Evolutionary conservation across 2,797 vertebrate species (phyloP), one percentile per base, ranked within the genome.

Genomic region (Leuciscus waleckii): DNA sequence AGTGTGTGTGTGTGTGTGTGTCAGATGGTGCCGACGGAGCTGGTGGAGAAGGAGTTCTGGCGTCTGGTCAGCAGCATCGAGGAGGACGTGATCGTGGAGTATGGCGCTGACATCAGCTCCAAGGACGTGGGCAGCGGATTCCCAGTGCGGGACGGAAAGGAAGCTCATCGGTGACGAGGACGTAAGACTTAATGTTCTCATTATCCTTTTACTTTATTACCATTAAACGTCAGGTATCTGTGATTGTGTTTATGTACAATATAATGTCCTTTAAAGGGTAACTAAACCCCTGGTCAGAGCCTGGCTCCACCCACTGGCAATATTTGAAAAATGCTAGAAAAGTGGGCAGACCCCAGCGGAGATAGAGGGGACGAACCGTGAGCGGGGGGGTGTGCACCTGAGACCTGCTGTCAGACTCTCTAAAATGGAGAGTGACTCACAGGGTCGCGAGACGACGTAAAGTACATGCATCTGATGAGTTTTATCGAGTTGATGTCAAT

Each of bases 21-120:
- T 32, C 93, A 99, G 98, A 99, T 99, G 98, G 98, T 99, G 84
- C 98, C 98, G 49, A 99, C 98, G 5, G 98, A 99, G 93, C 89
- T 99, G 32, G 98, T 99, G 88, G 98, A 99, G 92, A 99, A 99
- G 79, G 98, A 99, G 91, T 99, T 99, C 92, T 99, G 98, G 98
- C 93, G 98, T 2, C 90, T 99, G 91, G 98, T 99, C 88, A 98
- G 98, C 94, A 98, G 97, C 92, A 98, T 99, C 68, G 98, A 99
- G 90, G 98, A 99, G 93, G 97, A 99, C 8, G 98, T 99, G 46
- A 99, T 99, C 82, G 98, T 99, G 70, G 98, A 99, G 79, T 99
- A 99, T 14, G 98, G 98, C 17, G 98, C 98, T 0, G 98, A 99
- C 90, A 99, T 99, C 91, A 98, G 97, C 88, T 99, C 98, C 82